Base-by-base conservation (phyloP, 2,888 invertebrate genomes). In the Dryococelus australis region DNA sequence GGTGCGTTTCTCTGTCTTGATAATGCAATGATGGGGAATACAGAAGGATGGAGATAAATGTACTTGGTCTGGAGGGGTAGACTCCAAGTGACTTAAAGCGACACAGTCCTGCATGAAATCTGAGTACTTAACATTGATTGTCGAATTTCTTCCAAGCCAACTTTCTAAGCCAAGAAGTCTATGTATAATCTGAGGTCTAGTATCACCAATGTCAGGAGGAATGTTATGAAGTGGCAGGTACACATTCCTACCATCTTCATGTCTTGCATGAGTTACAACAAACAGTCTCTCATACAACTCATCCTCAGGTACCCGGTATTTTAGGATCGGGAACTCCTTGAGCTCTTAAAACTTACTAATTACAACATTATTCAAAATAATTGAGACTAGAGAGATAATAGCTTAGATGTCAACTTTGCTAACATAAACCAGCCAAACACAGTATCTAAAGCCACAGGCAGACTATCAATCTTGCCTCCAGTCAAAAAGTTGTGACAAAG, bases 31-130 rank as follows among this genome's bases (percentile, higher is more conserved):
- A 80, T 13, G 26, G n/a, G 80, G 13, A 24, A 80, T 80, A n/a
- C 10, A 80, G 80, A 0, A 80, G 13, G 80, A 80, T 12, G 13
- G 8, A 9, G 13, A 26, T 27, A 13, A 80, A 12, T 80, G 26
- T 13, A 80, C 4, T 0, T 12, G 13, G 4, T 26, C 16, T 27
- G 26, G 12, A 12, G 12, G 12, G 0, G 20, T 24, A 10, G 10
- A 0, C n/a, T 16, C n/a, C 80, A 80, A 10, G 26, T 80, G 12
- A 13, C 4, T 26, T 24, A 24, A 27, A 28, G 12, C 80, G 10
- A 80, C 3, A 80, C n/a, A 80, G 80, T 80, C 80, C 26, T 80
- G 80, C 80, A n/a, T 80, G 80, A 80, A 20, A 13, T 79, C 79
- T n/a, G 80, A 80, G 24, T 80, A 80, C 13, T 9, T n/a, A 13